A percentile compares a stretch with the other conserved stretches of the same genome.
These are phyloP conservation scores for Lasioglossum malachurum DNA, from an alignment of 2,888 invertebrate genomes.

Conservation along the genomic window DNA sequence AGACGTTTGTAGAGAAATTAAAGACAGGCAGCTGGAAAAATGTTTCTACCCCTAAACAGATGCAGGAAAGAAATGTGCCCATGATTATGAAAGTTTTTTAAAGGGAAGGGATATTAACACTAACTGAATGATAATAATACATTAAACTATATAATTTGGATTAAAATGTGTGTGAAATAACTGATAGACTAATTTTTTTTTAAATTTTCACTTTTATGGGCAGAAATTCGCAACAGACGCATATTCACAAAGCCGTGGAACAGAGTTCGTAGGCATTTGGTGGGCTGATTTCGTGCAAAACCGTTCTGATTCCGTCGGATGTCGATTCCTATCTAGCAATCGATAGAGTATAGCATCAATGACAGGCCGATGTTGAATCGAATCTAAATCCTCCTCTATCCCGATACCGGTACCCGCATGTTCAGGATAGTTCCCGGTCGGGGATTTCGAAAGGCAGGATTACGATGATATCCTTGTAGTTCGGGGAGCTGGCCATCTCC, in stretches of 20 bases:
- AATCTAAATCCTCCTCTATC: conserved; percentile 52
- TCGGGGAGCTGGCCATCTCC: conserved; percentile 24
- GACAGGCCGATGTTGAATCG: conserved; percentile 44
- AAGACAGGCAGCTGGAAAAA: background rate
- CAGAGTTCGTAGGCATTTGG: background rate
- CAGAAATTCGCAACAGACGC: background rate
- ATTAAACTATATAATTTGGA: too few relatives aligned
- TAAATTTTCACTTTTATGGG: too few relatives aligned
- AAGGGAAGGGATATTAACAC: too few relatives aligned
- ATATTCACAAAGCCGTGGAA: background rate
- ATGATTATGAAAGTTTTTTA: too few relatives aligned
- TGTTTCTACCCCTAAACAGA: background rate
- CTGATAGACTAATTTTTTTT: too few relatives aligned
- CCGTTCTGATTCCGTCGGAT: background rate
- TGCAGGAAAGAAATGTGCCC: background rate
- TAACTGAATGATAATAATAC: too few relatives aligned
- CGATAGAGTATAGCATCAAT: conserved; percentile 28
- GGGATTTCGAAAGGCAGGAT: conserved; percentile 40
- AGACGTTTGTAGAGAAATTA: too few relatives aligned
- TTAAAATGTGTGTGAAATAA: too few relatives aligned
- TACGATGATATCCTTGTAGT: conserved; percentile 37
- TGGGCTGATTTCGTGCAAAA: background rate
- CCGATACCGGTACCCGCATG: conserved; percentile 43
- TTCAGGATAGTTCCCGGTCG: conserved; percentile 31
- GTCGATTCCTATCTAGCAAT: conserved; percentile 22